Conservation (phyloP, 2,113 vertebrate species). For the Seriola dumerili region DNA sequence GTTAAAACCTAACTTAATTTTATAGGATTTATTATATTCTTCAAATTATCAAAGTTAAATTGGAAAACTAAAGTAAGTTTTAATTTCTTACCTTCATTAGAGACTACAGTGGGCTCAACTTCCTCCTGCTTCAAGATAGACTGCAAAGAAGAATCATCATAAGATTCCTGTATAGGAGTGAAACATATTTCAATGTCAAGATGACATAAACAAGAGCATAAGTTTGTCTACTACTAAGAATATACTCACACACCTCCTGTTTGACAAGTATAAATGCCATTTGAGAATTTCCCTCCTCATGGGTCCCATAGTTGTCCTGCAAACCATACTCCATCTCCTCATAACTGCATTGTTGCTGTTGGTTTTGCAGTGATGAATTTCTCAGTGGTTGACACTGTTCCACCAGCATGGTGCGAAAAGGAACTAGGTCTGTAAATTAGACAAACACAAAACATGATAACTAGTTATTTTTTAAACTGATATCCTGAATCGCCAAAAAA, state of each 20-base stretch:
- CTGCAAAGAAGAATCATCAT: slow-evolving; percentile 23
- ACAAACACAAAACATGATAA: slow-evolving; percentile 12
- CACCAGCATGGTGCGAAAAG: slow-evolving; percentile 24
- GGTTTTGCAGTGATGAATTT: slow-evolving; percentile 6
- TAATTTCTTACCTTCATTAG: slow-evolving; percentile 51
- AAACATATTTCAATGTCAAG: neutral
- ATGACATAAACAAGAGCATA: neutral
- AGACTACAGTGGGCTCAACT: slow-evolving; percentile 31
- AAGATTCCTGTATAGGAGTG: slow-evolving; percentile 8
- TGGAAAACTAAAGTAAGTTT: neutral
- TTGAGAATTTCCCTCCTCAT: slow-evolving; percentile 42
- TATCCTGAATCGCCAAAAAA: neutral
- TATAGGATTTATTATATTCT: too few species aligned
- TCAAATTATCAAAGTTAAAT: neutral
- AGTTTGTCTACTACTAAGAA: neutral
- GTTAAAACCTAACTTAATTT: neutral
- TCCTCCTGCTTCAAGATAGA: slow-evolving; percentile 70
- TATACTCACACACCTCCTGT: slow-evolving; percentile 67
- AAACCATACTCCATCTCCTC: slow-evolving; percentile 26
- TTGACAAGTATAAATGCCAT: slow-evolving; percentile 59
- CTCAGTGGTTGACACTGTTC: slow-evolving; percentile 46
- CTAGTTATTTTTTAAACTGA: neutral
- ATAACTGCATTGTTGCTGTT: neutral
- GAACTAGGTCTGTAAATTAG: slow-evolving; percentile 58
- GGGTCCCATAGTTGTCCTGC: slow-evolving; percentile 51